Conservation (phyloP, 2,113 vertebrate genomes). For the Rhynchomys soricoides region DNA sequence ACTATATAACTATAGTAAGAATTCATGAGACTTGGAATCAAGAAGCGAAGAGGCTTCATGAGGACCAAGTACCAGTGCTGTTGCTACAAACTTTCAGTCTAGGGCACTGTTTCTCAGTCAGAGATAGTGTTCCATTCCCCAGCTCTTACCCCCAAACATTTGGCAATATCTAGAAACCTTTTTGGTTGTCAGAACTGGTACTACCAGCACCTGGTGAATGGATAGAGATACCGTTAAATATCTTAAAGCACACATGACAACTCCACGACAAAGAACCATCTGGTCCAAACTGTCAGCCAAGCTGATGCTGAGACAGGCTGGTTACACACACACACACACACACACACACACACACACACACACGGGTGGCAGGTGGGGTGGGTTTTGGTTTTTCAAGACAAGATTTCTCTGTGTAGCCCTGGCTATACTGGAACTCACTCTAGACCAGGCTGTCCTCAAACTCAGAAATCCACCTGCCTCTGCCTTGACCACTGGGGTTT, state of each 20-base stretch:
- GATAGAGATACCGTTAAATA: not conserved
- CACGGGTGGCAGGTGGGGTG: not conserved
- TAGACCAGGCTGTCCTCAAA: not conserved
- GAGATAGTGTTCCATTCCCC: not conserved
- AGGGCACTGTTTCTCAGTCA: not conserved
- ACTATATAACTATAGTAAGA: constrained; percentile 15
- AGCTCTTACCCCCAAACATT: not conserved
- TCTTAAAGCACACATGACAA: not conserved
- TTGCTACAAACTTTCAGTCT: not conserved
- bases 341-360: not conserved
- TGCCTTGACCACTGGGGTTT: not conserved
- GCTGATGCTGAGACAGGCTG: not conserved
- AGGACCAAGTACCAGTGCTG: not conserved
- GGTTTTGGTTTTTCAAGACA: not conserved
- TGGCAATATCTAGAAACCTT: not conserved
- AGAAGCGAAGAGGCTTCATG: not conserved
- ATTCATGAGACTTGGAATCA: not conserved
- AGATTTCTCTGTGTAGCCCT: not conserved
- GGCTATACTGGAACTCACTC: not conserved
- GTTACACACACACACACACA: not conserved
- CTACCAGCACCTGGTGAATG: not conserved
- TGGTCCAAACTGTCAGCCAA: not conserved
- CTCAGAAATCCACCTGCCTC: not conserved
- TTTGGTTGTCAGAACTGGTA: not conserved
- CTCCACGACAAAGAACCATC: not conserved